Evolutionary conservation across 2,888 invertebrate genomes (phyloP), one percentile per base, ranked within the genome.

Genomic region (Caenorhabditis sp.): DNA sequence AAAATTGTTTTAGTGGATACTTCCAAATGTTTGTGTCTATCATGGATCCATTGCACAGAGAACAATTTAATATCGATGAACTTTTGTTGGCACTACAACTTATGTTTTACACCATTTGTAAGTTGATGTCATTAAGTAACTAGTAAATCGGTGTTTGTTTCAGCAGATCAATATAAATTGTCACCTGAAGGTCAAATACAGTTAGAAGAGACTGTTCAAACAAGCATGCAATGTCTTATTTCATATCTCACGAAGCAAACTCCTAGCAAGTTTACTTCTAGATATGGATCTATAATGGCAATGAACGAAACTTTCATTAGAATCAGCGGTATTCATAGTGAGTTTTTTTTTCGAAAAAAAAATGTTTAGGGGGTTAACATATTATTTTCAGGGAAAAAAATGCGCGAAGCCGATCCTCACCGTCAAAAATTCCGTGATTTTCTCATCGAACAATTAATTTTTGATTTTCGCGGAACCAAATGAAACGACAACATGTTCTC

Each of bases 1-100:
- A 8, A 17, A 55, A n/a, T n/a, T 26, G 5, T 36, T 58, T 19
- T 21, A 68, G 68, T 12, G 62, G 58, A 14, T 73, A 68, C 54
- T 59, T 21, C 5, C 68, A 69, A 62, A 73, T 69, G 68, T 73
- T 73, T 21, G 59, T 73, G 14, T 43, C 43, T n/a, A 66, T 73
- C 49, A 50, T 73, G 8, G 66, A 73, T 36, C 73, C 73, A 26
- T 51, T 73, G 23, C 36, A 73, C 19, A 31, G 73, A 51, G 73
- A 69, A 54, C n/a, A 58, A 50, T 73, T 73, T 59, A 69, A 65
- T 19, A 58, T 68, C 21, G 68, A 73, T 19, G 73, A 73, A 36
- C 24, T 73, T n/a, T 59, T 65, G 12, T 51, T 73, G 6, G 43
- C 66, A 23, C 49, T 73, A 24, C 65, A 73, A 55, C 51, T 73